Percentiles rank a stretch among this genome's conserved stretches.
Conservation (phyloP, 1,140 invertebrate species). For the Cheumatopsyche charites region DNA sequence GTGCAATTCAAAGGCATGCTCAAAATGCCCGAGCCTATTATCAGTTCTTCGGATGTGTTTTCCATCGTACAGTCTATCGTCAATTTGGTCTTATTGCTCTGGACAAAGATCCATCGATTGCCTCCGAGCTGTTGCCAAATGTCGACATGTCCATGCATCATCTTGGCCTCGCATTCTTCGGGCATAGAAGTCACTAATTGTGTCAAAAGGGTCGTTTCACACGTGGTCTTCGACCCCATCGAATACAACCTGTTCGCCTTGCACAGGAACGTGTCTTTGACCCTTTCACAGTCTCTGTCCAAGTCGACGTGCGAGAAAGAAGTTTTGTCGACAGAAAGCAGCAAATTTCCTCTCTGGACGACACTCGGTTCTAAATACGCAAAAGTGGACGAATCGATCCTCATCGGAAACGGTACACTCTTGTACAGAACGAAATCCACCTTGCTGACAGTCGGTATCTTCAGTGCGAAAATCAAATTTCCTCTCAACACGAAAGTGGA, state of each 20-base stretch:
- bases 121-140: neutral
- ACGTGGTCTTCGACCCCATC: neutral
- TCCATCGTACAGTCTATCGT: neutral
- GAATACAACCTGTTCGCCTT: neutral
- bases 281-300: neutral
- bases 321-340: neutral
- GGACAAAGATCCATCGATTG: neutral
- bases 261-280: neutral
- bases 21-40: too few relatives aligned
- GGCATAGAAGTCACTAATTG: neutral
- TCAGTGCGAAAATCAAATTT: too few relatives aligned
- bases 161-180: neutral
- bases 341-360: neutral
- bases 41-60: neutral
- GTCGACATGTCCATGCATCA: neutral
- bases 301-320: neutral
- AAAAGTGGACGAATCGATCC: neutral
- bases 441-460: too few relatives aligned
- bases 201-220: neutral
- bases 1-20: too few relatives aligned
- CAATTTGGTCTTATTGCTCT: neutral
- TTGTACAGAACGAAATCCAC: too few relatives aligned
- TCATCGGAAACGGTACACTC: too few relatives aligned
- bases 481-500: too few relatives aligned
- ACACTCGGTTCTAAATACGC: neutral